Conservation (phyloP, 1,140 invertebrate genomes). For the Daktulosphaira vitifoliae region DNA sequence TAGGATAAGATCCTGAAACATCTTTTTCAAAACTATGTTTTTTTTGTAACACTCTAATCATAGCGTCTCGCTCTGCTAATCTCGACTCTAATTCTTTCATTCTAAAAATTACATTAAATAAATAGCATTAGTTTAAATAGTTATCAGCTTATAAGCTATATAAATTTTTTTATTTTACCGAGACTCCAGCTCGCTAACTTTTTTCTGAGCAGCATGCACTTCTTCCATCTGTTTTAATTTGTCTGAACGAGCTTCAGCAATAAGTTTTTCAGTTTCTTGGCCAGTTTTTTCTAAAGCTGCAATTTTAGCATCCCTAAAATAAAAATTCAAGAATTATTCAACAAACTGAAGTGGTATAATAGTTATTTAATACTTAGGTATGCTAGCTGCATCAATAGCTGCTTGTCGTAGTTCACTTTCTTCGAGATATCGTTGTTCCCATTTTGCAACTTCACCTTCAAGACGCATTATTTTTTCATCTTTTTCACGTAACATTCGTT, state of each 20-base stretch:
- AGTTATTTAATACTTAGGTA: constrained; percentile 57
- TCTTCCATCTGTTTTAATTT: constrained; percentile 82
- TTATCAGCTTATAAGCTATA: not conserved
- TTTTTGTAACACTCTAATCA: constrained; percentile 80
- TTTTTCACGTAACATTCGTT: constrained; percentile 58
- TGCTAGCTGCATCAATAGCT: constrained; percentile 72
- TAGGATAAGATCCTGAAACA: constrained; percentile 45
- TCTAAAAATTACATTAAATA: constrained; percentile 44
- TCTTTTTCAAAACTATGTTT: constrained; percentile 62
- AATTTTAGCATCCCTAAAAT: constrained; percentile 69
- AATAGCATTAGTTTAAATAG: not conserved
- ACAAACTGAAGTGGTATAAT: not conserved
- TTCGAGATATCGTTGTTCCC: constrained; percentile 80
- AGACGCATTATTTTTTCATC: constrained; percentile 73
- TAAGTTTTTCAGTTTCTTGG: constrained; percentile 75
- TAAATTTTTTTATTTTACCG: constrained; percentile 46
- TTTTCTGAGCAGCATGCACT: constrained; percentile 72
- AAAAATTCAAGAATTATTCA: not conserved
- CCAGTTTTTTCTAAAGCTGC: constrained; percentile 75
- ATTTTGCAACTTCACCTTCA: constrained; percentile 74
- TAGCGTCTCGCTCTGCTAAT: constrained; percentile 76
- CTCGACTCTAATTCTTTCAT: constrained; percentile 81
- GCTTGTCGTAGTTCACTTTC: constrained; percentile 74
- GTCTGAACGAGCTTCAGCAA: constrained; percentile 74
- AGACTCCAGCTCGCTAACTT: constrained; percentile 71